Conservation (phyloP, 2,888 invertebrate species). For the Uloborus plumipes region DNA sequence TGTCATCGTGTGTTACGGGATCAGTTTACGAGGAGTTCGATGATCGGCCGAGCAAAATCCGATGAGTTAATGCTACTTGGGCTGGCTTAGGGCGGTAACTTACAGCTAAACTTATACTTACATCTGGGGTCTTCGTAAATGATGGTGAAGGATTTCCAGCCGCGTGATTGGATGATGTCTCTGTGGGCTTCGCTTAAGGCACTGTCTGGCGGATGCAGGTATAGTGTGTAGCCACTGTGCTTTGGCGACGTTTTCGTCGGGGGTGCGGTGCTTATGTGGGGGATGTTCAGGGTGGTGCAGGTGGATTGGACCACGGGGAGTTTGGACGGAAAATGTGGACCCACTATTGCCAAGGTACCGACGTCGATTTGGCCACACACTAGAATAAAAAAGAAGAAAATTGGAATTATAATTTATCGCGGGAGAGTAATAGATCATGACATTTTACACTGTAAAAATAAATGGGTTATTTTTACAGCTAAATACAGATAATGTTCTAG, state of each 20-base stretch:
- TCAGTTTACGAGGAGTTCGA: too few species aligned
- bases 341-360: slow-evolving; percentile 86
- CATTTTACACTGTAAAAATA: too few species aligned
- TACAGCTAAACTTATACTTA: slow-evolving; percentile 67
- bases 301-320: slow-evolving; percentile 86
- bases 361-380: slow-evolving; percentile 86
- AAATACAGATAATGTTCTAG: too few species aligned
- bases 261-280: slow-evolving; percentile 85
- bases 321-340: slow-evolving; percentile 80
- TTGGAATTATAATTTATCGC: neutral
- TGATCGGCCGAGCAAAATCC: too few species aligned
- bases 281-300: slow-evolving; percentile 86
- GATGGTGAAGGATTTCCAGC: slow-evolving; percentile 89
- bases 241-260: slow-evolving; percentile 75
- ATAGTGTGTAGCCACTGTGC: slow-evolving; percentile 79
- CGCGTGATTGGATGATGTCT: slow-evolving; percentile 69
- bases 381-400: slow-evolving; percentile 71
- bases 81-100: too few species aligned
- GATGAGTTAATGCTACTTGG: too few species aligned
- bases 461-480: too few species aligned
- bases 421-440: too few species aligned
- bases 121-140: slow-evolving; percentile 89
- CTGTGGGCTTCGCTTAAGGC: slow-evolving; percentile 80
- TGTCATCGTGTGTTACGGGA: too few species aligned
- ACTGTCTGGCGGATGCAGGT: slow-evolving; percentile 82